Evolutionary conservation across 2,113 vertebrate species (phyloP).

Genomic region (Nibea albiflora): DNA sequence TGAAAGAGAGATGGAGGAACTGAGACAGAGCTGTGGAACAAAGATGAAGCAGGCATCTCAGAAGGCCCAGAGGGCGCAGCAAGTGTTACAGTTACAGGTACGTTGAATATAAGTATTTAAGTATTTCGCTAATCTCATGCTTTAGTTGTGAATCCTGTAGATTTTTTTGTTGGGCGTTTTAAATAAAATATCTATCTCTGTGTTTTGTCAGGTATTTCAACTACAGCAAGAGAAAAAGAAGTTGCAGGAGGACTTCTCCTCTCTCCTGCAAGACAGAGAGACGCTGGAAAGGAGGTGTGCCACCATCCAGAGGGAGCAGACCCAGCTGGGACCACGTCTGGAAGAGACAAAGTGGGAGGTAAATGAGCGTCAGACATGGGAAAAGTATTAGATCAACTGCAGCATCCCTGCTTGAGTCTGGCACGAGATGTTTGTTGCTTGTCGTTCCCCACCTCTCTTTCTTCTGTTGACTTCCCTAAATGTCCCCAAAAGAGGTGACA

Average conservation of each 20-base stretch:
- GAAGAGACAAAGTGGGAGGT: constrained; percentile 99
- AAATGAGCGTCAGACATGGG: constrained; percentile 21
- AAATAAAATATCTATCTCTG: background rate
- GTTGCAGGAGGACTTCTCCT: constrained; percentile 94
- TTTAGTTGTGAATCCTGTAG: background rate
- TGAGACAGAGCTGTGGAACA: constrained; percentile 86
- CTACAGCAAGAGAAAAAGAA: constrained; percentile 98
- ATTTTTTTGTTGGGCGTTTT: background rate
- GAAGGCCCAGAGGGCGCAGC: constrained; percentile 90
- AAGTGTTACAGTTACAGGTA: constrained; percentile 94
- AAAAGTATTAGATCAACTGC: background rate
- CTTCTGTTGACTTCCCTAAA: constrained; percentile 12
- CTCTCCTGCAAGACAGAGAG: constrained; percentile 94
- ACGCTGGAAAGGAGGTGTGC: constrained; percentile 92
- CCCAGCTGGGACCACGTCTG: constrained; percentile 92
- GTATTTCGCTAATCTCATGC: background rate
- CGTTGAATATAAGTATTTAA: background rate
- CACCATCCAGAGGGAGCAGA: constrained; percentile 93
- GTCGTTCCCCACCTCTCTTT: background rate
- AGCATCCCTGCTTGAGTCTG: background rate
- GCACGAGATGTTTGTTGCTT: background rate
- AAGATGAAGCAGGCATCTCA: constrained; percentile 90
- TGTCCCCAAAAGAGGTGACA: background rate
- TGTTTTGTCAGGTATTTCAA: constrained; percentile 88
- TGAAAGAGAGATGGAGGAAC: constrained; percentile 90